Conservation (phyloP, 2,113 vertebrate species). For the Macquaria australasica region DNA sequence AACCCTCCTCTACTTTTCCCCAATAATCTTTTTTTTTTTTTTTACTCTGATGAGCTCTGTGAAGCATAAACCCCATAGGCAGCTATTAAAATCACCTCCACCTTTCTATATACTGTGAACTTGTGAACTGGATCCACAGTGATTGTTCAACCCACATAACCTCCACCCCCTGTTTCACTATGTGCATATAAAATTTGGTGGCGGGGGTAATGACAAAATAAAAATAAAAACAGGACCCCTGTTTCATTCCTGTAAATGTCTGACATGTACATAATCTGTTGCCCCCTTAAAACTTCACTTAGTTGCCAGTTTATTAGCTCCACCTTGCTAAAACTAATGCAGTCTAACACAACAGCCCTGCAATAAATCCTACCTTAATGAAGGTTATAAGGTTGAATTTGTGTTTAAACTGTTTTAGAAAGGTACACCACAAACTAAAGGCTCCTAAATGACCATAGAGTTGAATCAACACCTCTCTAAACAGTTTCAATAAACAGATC, state of each 20-base stretch:
- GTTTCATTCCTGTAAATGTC: not conserved
- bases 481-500: not conserved
- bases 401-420: not conserved
- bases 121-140: not conserved
- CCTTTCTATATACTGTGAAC: slow-evolving; percentile 10
- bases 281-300: not conserved
- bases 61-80: slow-evolving; percentile 14
- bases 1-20: slow-evolving; percentile 4
- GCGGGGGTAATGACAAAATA: not conserved
- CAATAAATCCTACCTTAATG: not conserved
- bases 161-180: not conserved
- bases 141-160: not conserved
- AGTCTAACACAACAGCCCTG: not conserved
- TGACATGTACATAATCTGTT: not conserved
- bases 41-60: not conserved
- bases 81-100: slow-evolving; percentile 29
- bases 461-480: not conserved
- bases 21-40: slow-evolving; percentile 3
- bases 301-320: not conserved
- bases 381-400: not conserved
- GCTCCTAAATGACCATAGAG: not conserved
- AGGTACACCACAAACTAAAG: not conserved
- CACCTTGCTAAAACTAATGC: not conserved
- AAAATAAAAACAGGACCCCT: not conserved
- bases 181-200: not conserved